A percentile compares a stretch with the other conserved stretches of the same genome.
These are phyloP conservation scores for Choristoneura rosaceana DNA, from an alignment of 2,888 invertebrate species.

Conservation along the genomic window DNA sequence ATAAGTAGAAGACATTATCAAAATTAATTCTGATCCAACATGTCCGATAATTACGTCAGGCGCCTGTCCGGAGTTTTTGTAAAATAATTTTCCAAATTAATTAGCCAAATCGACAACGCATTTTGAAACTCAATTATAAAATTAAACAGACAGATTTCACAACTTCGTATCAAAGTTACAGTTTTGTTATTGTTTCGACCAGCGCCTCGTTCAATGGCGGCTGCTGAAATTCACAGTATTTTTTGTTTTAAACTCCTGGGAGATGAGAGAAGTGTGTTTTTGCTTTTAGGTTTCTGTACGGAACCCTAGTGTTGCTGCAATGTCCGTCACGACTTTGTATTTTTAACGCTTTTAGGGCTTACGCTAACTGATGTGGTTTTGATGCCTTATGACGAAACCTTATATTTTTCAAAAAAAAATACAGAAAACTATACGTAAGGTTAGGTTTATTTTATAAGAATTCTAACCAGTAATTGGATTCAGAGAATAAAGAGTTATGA, in stretches of 20 bases:
- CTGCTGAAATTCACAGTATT: background rate
- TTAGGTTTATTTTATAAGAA: too few relatives aligned
- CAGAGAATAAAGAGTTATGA: too few relatives aligned
- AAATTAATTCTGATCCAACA: conserved; percentile 12
- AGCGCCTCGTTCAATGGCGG: background rate
- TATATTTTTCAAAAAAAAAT: too few relatives aligned
- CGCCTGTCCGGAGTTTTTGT: conserved; percentile 8
- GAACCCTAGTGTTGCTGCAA: too few relatives aligned
- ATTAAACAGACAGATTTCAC: conserved; percentile 35
- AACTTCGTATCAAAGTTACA: conserved; percentile 33
- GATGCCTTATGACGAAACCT: too few relatives aligned
- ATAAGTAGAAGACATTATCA: background rate
- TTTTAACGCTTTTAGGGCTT: too few relatives aligned
- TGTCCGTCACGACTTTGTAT: too few relatives aligned
- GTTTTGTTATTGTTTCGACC: conserved; percentile 18
- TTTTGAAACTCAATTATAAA: conserved; percentile 37
- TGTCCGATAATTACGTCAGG: conserved; percentile 5
- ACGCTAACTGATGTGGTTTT: too few relatives aligned
- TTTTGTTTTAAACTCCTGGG: background rate
- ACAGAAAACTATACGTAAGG: too few relatives aligned
- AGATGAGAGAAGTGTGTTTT: background rate
- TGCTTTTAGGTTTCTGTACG: too few relatives aligned
- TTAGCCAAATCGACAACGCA: conserved; percentile 27
- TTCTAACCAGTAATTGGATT: too few relatives aligned
- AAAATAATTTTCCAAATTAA: conserved; percentile 30